Evolutionary conservation across 2,113 vertebrate species (phyloP), one percentile per base, ranked within the genome.

Genomic region (Erythrolamprus reginae): DNA sequence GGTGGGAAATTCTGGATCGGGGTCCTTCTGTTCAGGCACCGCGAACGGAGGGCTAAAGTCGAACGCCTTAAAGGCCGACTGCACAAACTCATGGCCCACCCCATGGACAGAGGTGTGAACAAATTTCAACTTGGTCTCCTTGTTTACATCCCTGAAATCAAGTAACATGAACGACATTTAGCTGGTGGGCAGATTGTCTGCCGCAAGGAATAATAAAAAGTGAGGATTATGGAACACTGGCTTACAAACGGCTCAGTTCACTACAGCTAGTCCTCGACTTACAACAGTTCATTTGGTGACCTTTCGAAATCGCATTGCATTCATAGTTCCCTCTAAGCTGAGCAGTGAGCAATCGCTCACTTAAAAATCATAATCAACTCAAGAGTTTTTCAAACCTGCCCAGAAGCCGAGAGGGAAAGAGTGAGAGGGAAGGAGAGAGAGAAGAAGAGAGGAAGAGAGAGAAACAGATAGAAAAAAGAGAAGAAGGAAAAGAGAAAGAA

Each of bases 91-190:
- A 48, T 99, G 99, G 17, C 98, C 99, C 55, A 99, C 99, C 0
- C 99, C 99, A 0, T 99, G 99, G 94, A 99, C 98, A 24, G 99
- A 98, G 0, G 99, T 99, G 91, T 99, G 99, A 87, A 99, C 98
- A 17, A 99, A 98, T 96, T 98, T 99, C 96, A 99, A 94, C 91
- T 96, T 94, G 52, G 98, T 98, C 77, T 94, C 96, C 95, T 96
- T 98, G 96, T 99, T 99, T 95, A 98, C 96, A 50, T 97, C 97
- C 96, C 99, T 99, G 92, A 92, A 95, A 95, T 88, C 65, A 95
- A 93, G 90, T 84, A 95, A 95, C 15, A 77, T 50, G 5, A 90
- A 90, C 0, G 84, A 91, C n/a, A 26, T 77, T 87, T 77, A 89
- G 50, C 56, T 4, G 0, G 45, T 61, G 92, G 5, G 8, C 70